Evolutionary conservation across 2,797 vertebrate genomes (phyloP).

Genomic region (Micrastur ruficollis): DNA sequence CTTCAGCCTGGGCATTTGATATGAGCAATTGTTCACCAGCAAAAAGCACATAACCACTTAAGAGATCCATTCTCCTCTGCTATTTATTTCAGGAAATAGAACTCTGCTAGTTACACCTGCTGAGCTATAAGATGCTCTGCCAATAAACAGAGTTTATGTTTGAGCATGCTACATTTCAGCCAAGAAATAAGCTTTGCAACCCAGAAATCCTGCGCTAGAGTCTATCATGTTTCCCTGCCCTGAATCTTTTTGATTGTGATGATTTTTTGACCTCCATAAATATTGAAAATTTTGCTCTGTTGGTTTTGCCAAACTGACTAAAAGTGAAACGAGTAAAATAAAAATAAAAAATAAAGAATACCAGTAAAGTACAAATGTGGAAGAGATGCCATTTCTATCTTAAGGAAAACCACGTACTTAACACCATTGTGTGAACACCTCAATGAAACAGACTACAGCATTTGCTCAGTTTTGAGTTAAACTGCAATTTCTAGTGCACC

Average conservation of each 20-base stretch:
- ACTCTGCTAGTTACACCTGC: constrained; percentile 14
- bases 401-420: neutral
- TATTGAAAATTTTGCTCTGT: neutral
- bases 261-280: neutral
- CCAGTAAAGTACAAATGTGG: neutral
- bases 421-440: neutral
- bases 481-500: neutral
- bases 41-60: neutral
- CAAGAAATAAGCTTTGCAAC: neutral
- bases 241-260: neutral
- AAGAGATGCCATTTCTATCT: neutral
- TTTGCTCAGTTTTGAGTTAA: neutral
- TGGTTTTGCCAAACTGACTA: neutral
- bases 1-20: neutral
- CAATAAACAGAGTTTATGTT: neutral
- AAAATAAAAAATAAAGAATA: neutral
- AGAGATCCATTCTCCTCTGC: neutral
- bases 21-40: neutral
- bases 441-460: neutral
- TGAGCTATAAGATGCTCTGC: constrained; percentile 18
- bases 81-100: constrained; percentile 50
- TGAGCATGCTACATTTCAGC: neutral
- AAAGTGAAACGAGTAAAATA: neutral
- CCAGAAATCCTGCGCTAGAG: neutral
- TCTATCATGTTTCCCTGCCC: neutral